A percentile compares a stretch with the other conserved stretches of the same genome.
Conservation (phyloP, 2,797 vertebrate genomes). For the Alcedo atthis region DNA sequence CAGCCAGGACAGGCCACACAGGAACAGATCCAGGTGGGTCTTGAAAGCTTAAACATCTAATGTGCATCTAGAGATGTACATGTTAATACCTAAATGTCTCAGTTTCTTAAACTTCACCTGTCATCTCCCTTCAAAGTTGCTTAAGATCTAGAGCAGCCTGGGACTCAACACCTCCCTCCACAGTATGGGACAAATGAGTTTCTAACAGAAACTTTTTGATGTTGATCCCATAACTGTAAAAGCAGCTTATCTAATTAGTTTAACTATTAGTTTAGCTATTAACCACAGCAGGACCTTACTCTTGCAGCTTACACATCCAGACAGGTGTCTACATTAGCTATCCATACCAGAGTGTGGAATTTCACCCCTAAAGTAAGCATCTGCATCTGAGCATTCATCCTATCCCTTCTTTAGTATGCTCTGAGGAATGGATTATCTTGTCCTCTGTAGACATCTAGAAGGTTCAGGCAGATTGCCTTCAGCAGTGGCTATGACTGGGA, state of each 20-base stretch:
- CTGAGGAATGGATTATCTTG: background rate
- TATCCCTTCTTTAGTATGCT: background rate
- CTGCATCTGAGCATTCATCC: background rate
- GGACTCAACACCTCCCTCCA: background rate
- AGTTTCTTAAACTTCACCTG: background rate
- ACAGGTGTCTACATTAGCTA: background rate
- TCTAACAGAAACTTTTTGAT: background rate
- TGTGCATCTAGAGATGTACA: accelerated
- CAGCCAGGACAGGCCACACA: no score
- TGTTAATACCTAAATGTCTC: background rate
- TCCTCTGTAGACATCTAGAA: background rate
- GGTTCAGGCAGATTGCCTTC: background rate
- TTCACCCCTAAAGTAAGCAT: background rate
- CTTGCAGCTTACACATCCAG: background rate
- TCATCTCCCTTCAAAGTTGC: background rate
- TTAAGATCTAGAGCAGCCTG: background rate
- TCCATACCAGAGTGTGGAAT: background rate
- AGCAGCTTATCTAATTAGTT: background rate
- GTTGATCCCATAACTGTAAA: background rate
- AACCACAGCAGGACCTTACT: background rate
- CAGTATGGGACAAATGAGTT: background rate
- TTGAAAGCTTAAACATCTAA: background rate
- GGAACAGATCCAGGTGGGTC: no score
- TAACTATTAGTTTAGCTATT: no score
- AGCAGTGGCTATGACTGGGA: background rate